A percentile compares a stretch with the other conserved stretches of the same genome.
These are phyloP conservation scores for Trachops cirrhosus DNA, from an alignment of 2,797 vertebrate species.

Conservation along the genomic window DNA sequence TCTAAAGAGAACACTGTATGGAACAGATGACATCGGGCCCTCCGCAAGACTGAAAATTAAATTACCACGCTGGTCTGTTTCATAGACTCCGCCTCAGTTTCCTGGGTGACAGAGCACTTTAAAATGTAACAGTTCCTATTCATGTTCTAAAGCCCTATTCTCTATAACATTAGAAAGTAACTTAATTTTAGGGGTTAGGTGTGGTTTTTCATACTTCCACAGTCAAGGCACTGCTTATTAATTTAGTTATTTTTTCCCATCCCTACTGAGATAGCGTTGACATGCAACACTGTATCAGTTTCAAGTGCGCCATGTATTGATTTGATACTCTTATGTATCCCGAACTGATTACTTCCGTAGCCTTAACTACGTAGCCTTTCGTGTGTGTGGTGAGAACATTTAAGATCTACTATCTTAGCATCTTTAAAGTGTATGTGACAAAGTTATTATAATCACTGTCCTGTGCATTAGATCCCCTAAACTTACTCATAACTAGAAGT, in stretches of 20 bases:
- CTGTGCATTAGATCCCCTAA: background rate
- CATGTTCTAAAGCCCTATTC: background rate
- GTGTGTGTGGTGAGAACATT: background rate
- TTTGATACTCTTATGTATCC: background rate
- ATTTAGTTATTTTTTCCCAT: background rate
- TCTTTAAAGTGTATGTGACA: background rate
- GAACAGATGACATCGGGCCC: background rate
- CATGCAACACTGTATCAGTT: background rate
- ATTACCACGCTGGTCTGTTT: background rate
- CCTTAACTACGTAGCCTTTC: background rate
- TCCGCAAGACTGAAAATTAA: background rate
- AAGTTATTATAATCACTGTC: background rate
- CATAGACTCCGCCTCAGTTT: background rate
- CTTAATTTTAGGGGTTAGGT: slow-evolving; percentile 22
- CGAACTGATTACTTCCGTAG: background rate
- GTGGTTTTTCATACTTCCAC: slow-evolving; percentile 40
- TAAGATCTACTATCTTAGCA: background rate
- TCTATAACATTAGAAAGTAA: slow-evolving; percentile 23
- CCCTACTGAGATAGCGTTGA: background rate
- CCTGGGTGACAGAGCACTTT: background rate
- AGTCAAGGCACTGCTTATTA: background rate
- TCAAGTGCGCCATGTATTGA: background rate
- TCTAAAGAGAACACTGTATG: background rate
- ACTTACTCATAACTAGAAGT: background rate
- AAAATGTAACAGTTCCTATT: background rate